Evolutionary conservation across 2,113 vertebrate species (phyloP).

Genomic region (Silurus meridionalis): DNA sequence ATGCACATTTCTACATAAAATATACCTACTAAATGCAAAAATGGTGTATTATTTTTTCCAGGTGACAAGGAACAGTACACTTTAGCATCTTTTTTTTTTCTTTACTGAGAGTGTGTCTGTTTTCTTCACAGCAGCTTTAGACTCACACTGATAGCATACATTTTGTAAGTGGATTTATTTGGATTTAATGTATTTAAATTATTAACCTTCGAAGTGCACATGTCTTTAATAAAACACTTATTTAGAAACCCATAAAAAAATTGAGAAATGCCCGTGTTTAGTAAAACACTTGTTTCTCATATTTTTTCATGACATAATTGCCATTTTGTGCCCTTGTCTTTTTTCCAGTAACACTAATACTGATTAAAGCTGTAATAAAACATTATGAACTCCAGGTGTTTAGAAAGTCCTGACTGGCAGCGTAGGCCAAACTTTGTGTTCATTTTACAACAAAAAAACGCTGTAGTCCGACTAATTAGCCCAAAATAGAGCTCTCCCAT

Average conservation of each 20-base stretch:
- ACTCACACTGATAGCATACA: not conserved
- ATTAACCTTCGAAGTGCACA: not conserved
- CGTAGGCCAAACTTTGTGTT: conserved; percentile 5
- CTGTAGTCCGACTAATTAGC: not conserved
- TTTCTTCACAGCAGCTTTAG: too few species aligned
- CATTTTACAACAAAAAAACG: not conserved
- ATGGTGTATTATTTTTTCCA: not conserved
- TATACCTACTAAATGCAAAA: not conserved
- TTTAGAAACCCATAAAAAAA: not conserved
- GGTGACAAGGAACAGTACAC: not conserved
- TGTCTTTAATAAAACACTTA: not conserved
- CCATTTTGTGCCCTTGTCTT: not conserved
- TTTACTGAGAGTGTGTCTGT: not conserved
- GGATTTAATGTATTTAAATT: not conserved
- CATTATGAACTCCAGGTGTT: conserved; percentile 11
- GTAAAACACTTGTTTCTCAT: conserved; percentile 1
- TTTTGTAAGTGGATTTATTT: not conserved
- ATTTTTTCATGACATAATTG: not conserved
- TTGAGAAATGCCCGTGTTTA: not conserved
- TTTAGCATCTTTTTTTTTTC: not conserved
- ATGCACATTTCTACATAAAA: not conserved
- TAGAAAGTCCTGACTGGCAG: not conserved
- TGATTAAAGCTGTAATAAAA: conserved; percentile 13
- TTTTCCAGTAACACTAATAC: not conserved
- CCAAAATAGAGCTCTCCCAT: not conserved